Evolutionary conservation across 1,140 invertebrate genomes (phyloP), one percentile per base, ranked within the genome.

Genomic region (Lucilia sericata): DNA sequence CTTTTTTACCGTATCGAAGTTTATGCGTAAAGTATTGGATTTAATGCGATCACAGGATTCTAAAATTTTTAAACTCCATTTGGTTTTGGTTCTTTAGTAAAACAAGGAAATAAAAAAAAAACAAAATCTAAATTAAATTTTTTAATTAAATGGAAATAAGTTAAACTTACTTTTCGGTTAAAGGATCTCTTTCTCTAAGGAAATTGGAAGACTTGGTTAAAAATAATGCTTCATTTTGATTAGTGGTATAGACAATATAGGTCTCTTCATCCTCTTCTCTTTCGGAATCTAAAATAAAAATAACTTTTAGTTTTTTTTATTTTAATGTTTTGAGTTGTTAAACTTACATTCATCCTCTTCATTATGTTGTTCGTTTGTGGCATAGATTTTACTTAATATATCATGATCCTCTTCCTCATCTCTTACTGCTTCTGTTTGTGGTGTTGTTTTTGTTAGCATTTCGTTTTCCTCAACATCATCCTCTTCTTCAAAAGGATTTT

Each of bases 1-100:
- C 85, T 91, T 92, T 83, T 93, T 91, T 19, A 93, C 88, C 2
- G 94, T 94, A 86, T 94, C 93, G 87, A 94, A 95, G 84, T 92
- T 92, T 19, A 95, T 91, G 85, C 93, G 92, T 55, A 95, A 87
- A 2, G 92, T 93, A n/a, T 92, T 91, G 7, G 92, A 89, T 85
- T 92, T 90, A 4, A 91, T 84, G 4, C 87, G 87, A 82, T 92
- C 91, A 85, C 94, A 94, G 4, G 92, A 93, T 78, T 93, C 88
- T 36, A 95, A 86, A 0, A 92, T 92, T 85, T 92, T 92, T 0
- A 93, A 88, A 30, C 92, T 91, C 94, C 94, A 95, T 85, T 91
- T 91, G 7, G 89, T 92, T 86, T 91, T 92, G 0, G 93, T 91
- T 86, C 92, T 94, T 60, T 60, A 55, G 70, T 82, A 70, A 25